Conservation (phyloP, 2,113 vertebrate genomes). For the Progne subis region DNA sequence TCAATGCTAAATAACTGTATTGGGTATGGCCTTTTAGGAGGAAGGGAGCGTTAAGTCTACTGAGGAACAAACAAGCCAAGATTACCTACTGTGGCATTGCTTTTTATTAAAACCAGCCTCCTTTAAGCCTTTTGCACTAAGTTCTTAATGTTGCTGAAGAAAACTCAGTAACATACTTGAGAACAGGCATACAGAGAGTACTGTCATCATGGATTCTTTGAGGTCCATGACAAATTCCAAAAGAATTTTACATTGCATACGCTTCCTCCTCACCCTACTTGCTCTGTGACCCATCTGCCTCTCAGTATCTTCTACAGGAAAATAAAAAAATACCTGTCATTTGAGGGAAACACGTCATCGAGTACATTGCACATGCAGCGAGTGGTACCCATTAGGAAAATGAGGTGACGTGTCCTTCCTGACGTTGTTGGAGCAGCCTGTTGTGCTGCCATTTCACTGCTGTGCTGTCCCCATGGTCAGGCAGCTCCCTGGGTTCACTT, state of each 20-base stretch:
- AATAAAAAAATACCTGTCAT: neutral
- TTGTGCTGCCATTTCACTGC: neutral
- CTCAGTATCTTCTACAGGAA: neutral
- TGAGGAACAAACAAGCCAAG: neutral
- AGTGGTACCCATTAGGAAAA: neutral
- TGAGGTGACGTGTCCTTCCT: neutral
- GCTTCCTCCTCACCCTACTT: neutral
- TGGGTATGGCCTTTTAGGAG: neutral
- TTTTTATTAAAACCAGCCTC: neutral
- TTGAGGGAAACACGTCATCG: neutral
- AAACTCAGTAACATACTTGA: neutral
- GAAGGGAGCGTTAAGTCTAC: neutral
- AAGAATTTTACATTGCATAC: neutral
- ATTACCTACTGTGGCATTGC: neutral
- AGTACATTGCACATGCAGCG: neutral
- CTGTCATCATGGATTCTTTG: neutral
- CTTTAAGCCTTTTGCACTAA: neutral
- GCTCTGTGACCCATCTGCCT: neutral
- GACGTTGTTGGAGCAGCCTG: rapidly evolving
- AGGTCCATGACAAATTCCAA: neutral
- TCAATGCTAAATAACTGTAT: neutral
- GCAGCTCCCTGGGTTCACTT: neutral
- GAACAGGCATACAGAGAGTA: neutral
- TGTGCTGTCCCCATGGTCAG: neutral
- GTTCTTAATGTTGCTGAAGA: neutral